Conservation (phyloP, 2,888 invertebrate genomes). For the Charanyca ferruginea region DNA sequence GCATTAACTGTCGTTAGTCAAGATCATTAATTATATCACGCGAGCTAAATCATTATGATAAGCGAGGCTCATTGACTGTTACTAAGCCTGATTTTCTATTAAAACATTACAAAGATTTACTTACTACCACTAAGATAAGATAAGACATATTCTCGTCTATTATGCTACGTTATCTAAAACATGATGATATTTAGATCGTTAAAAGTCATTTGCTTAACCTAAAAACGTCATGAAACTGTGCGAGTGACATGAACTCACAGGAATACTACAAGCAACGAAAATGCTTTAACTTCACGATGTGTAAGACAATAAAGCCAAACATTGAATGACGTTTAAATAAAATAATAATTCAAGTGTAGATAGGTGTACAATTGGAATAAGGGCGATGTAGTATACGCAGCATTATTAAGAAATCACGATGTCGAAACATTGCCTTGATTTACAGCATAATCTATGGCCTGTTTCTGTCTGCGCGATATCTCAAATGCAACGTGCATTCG, state of each 20-base stretch:
- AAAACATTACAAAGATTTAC: conserved; percentile 64
- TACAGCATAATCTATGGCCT: conserved; percentile 60
- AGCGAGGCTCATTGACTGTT: conserved; percentile 57
- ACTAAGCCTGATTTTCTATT: conserved; percentile 65
- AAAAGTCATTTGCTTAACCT: conserved; percentile 65
- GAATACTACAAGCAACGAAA: conserved; percentile 10
- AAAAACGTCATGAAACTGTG: conserved; percentile 59
- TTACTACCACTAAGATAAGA: conserved; percentile 64
- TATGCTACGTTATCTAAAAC: conserved; percentile 50
- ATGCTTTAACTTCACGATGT: conserved; percentile 10
- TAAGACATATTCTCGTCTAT: conserved; percentile 40
- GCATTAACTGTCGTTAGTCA: conserved; percentile 68
- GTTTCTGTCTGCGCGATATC: conserved; percentile 55
- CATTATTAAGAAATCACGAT: conserved; percentile 65
- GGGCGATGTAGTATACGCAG: conserved; percentile 22
- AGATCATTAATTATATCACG: conserved; percentile 71
- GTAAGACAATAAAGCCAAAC: conserved; percentile 33
- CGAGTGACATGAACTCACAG: conserved; percentile 25
- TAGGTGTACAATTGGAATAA: no score
- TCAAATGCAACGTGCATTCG: conserved; percentile 66
- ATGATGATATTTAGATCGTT: conserved; percentile 47
- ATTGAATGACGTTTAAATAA: conserved; percentile 29
- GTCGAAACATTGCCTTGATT: conserved; percentile 62
- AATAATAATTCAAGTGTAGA: conserved; percentile 11
- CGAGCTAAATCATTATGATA: conserved; percentile 70